phyloP scores from a whole-genome alignment of 2,888 invertebrate species.

The Buathra laborator region DNA sequence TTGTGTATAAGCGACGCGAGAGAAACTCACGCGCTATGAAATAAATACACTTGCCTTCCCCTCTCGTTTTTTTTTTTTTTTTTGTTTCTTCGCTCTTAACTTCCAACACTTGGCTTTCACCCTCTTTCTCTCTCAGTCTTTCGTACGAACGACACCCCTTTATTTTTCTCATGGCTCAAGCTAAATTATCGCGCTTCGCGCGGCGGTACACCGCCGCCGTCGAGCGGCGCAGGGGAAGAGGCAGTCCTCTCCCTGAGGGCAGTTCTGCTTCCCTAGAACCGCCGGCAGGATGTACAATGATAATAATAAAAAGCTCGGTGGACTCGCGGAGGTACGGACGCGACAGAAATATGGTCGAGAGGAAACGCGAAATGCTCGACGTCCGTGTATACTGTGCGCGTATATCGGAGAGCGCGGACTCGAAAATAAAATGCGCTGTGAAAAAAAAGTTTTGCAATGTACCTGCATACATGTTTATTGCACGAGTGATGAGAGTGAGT shows the following conservation, averaged over 20 bases:
- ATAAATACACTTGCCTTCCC: constrained; percentile 53
- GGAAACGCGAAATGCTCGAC: not conserved
- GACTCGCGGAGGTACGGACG: constrained; percentile 32
- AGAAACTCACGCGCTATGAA: constrained; percentile 45
- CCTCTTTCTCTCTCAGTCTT: constrained; percentile 10
- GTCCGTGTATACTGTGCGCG: not conserved
- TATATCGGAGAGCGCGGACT: not conserved
- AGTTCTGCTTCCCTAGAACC: constrained; percentile 19
- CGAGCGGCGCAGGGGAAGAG: constrained; percentile 42
- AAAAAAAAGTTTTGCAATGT: constrained; percentile 23
- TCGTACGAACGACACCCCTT: constrained; percentile 26
- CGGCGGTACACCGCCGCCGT: constrained; percentile 17
- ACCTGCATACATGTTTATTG: not conserved
- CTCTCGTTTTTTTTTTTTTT: constrained; percentile 18
- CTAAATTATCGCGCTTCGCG: constrained; percentile 62
- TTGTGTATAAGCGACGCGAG: not conserved
- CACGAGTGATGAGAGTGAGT: not conserved
- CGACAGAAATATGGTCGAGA: constrained; percentile 44
- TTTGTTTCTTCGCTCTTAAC: constrained; percentile 31
- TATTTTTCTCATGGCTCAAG: constrained; percentile 44
- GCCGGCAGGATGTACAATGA: constrained; percentile 50
- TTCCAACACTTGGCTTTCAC: constrained; percentile 39
- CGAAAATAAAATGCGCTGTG: constrained; percentile 17
- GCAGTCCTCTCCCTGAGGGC: constrained; percentile 30
- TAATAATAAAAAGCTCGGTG: constrained; percentile 54